Conservation (phyloP, 2,797 vertebrate species). For the Perodicticus potto region DNA sequence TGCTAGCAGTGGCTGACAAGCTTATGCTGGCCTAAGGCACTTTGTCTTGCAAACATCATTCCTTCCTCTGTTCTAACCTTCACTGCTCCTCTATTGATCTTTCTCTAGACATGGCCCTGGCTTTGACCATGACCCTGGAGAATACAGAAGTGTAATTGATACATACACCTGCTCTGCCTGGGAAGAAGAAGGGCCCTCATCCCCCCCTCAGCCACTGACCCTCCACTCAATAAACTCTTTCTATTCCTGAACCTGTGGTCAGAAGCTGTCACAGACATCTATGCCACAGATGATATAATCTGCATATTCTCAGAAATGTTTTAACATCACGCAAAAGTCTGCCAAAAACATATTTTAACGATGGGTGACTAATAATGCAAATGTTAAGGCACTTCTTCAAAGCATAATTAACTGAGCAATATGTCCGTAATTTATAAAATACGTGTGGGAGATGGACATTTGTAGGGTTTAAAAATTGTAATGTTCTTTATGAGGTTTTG, state of each 20-base stretch:
- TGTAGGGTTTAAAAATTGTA: neutral
- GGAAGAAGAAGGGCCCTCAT: neutral
- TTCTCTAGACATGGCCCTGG: neutral
- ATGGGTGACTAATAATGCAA: constrained; percentile 37
- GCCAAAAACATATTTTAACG: constrained; percentile 11
- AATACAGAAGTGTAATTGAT: neutral
- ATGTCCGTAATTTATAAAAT: neutral
- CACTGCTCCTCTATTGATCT: neutral
- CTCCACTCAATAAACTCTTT: neutral
- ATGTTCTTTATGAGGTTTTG: neutral
- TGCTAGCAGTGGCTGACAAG: neutral
- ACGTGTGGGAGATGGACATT: neutral
- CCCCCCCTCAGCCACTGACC: neutral
- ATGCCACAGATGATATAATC: neutral
- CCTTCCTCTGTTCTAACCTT: neutral
- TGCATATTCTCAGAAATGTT: neutral
- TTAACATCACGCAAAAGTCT: constrained; percentile 6
- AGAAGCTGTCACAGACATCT: neutral
- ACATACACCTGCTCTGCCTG: neutral
- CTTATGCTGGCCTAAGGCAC: neutral
- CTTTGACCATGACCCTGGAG: neutral
- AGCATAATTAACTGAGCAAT: constrained; percentile 35
- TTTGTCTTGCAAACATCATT: neutral
- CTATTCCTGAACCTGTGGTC: neutral
- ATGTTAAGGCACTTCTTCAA: constrained; percentile 7